These are phyloP conservation scores for Drosophila anomalata DNA, from an alignment of 2,888 invertebrate genomes.

Conservation along the genomic window DNA sequence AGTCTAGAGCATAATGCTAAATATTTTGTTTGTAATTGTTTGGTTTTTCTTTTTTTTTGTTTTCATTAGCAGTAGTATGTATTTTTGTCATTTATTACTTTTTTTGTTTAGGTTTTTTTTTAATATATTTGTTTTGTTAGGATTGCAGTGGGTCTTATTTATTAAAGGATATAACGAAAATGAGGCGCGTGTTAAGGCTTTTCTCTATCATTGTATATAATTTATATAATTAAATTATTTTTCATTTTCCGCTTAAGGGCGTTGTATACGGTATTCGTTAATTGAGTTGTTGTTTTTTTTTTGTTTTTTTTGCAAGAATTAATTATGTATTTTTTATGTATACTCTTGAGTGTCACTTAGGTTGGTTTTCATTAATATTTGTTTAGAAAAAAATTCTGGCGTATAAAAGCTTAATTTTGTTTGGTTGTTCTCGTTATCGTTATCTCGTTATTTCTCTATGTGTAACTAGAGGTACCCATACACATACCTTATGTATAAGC, in stretches of 20 bases:
- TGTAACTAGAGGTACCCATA: constrained; percentile 41
- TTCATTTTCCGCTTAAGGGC: constrained; percentile 18
- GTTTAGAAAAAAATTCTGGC: constrained; percentile 75
- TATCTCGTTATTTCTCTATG: constrained; percentile 31
- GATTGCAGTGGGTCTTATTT: constrained; percentile 33
- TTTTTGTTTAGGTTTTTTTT: constrained; percentile 4
- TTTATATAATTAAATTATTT: constrained; percentile 31
- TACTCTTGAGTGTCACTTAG: constrained; percentile 40
- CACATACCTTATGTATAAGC: constrained; percentile 28
- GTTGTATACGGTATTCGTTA: constrained; percentile 32
- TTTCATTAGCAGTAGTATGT: constrained; percentile 22
- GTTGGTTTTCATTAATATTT: constrained; percentile 39
- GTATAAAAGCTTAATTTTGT: constrained; percentile 68
- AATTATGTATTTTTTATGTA: constrained; percentile 28
- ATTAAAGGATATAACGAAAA: constrained; percentile 38
- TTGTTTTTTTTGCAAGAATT: constrained; percentile 33
- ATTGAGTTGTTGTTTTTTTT: constrained; percentile 21
- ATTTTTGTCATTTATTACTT: constrained; percentile 4
- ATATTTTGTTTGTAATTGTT: constrained; percentile 36
- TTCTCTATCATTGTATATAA: constrained; percentile 37
- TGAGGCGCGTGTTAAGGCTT: constrained; percentile 41
- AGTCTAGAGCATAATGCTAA: constrained; percentile 64
- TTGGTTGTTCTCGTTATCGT: constrained; percentile 36
- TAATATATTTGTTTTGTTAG: constrained; percentile 13
- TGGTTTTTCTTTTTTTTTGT: constrained; percentile 27